Percentiles rank a stretch among this genome's conserved stretches.
Evolutionary conservation across 1,140 invertebrate genomes (phyloP).

Genomic region (Drosophila tani): DNA sequence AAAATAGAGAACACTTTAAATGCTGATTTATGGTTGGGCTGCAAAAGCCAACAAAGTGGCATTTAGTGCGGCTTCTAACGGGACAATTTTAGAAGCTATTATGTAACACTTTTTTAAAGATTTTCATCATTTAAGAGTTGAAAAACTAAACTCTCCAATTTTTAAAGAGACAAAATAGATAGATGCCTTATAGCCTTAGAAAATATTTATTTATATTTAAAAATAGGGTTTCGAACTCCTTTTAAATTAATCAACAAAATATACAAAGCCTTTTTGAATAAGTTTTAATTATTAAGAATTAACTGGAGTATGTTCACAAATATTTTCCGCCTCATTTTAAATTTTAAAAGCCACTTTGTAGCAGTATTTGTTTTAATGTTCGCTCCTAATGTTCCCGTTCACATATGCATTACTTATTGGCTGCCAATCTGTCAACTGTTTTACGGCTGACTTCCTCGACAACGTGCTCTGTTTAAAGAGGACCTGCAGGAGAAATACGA

Average conservation of each 20-base stretch:
- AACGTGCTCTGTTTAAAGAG: slow-evolving; percentile 14
- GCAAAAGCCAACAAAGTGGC: slow-evolving; percentile 10
- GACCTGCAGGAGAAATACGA: slow-evolving; percentile 9
- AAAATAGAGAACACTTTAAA: slow-evolving; percentile 66
- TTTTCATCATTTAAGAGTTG: no score
- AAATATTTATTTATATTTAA: no score
- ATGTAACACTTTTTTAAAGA: background rate
- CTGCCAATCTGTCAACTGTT: slow-evolving; percentile 42
- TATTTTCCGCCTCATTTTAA: background rate
- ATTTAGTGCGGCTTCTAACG: background rate
- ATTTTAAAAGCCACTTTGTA: background rate
- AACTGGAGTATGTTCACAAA: background rate
- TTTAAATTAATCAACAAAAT: no score
- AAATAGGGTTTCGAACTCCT: no score
- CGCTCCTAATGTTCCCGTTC: background rate
- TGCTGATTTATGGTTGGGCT: slow-evolving; percentile 62
- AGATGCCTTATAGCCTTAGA: no score
- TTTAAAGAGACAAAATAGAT: no score
- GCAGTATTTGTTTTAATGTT: background rate
- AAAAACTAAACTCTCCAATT: no score
- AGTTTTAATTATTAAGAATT: no score
- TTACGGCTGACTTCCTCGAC: slow-evolving; percentile 17
- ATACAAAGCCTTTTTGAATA: no score
- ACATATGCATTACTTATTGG: slow-evolving; percentile 29
- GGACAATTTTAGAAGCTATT: background rate